Conservation (phyloP, 2,113 vertebrate species). For the Gracilinanus agilis region DNA sequence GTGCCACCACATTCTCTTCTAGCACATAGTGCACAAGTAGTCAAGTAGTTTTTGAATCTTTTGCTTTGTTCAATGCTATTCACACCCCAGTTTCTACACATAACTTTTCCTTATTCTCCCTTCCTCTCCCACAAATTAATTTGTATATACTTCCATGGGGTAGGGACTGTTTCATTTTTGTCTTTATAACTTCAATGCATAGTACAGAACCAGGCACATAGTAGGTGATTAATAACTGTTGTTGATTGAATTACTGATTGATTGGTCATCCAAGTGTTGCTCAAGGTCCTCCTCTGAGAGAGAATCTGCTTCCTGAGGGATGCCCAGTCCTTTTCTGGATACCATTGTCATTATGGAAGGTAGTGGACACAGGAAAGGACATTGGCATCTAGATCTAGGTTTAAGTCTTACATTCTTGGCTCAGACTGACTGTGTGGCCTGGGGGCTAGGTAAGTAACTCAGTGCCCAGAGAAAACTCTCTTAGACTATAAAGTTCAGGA, state of each 20-base stretch:
- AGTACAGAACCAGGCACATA: background rate
- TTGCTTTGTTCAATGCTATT: background rate
- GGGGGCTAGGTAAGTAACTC: background rate
- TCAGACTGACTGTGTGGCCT: background rate
- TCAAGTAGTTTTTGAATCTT: background rate
- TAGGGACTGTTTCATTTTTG: background rate
- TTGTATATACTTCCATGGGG: background rate
- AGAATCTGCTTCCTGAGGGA: background rate
- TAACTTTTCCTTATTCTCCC: background rate
- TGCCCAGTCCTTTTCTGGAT: background rate
- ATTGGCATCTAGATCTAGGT: background rate
- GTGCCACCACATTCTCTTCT: background rate
- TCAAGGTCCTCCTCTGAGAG: background rate
- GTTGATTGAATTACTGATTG: background rate
- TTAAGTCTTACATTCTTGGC: background rate
- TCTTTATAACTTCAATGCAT: background rate
- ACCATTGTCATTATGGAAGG: background rate
- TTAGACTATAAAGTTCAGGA: background rate
- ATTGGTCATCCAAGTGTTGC: background rate
- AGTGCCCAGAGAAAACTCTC: background rate
- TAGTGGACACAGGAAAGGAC: background rate
- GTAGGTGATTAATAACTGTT: background rate
- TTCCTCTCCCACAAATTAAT: background rate
- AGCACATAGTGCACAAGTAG: background rate
- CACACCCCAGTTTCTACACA: background rate